Percentiles rank a stretch among this genome's conserved stretches.
Evolutionary conservation across 2,797 vertebrate genomes (phyloP).

Genomic region (Pseudochirops corinnae): DNA sequence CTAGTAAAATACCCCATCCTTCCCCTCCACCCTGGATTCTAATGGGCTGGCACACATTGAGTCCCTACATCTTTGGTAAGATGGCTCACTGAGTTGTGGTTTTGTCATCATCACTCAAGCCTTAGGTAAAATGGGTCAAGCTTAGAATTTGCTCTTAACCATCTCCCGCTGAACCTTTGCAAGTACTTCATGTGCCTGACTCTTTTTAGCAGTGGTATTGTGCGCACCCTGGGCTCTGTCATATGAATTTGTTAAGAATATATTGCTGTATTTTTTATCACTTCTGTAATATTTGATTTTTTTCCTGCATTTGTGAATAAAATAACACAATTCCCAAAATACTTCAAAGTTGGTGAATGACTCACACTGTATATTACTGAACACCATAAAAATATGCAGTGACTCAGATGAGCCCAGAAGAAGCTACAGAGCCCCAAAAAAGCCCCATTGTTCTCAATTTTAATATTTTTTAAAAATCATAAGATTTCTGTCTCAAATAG

Average conservation of each 20-base stretch:
- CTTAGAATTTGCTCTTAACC: slow-evolving; percentile 71
- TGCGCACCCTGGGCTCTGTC: slow-evolving; percentile 64
- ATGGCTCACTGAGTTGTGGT: neutral
- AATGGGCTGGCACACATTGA: neutral
- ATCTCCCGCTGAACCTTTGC: slow-evolving; percentile 66
- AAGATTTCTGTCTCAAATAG: slow-evolving; percentile 55
- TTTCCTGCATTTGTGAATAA: slow-evolving; percentile 82
- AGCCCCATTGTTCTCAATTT: slow-evolving; percentile 71
- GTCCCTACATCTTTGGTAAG: neutral
- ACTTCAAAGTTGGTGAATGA: slow-evolving; percentile 84
- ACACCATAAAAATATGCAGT: slow-evolving; percentile 83
- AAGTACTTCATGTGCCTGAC: slow-evolving; percentile 68
- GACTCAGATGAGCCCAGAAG: slow-evolving; percentile 82
- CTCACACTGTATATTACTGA: slow-evolving; percentile 84
- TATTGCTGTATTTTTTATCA: slow-evolving; percentile 81
- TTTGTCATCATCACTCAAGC: slow-evolving; percentile 6
- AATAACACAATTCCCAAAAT: slow-evolving; percentile 86
- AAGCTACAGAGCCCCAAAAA: slow-evolving; percentile 79
- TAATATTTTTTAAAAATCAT: slow-evolving; percentile 68
- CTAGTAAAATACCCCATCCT: neutral
- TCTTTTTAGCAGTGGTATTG: slow-evolving; percentile 63
- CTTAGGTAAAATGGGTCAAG: slow-evolving; percentile 77
- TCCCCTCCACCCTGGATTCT: neutral
- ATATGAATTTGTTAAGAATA: slow-evolving; percentile 76
- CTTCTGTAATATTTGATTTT: slow-evolving; percentile 78